Base-by-base conservation (phyloP, 2,888 invertebrate genomes). In the Neoaliturus tenellus region DNA sequence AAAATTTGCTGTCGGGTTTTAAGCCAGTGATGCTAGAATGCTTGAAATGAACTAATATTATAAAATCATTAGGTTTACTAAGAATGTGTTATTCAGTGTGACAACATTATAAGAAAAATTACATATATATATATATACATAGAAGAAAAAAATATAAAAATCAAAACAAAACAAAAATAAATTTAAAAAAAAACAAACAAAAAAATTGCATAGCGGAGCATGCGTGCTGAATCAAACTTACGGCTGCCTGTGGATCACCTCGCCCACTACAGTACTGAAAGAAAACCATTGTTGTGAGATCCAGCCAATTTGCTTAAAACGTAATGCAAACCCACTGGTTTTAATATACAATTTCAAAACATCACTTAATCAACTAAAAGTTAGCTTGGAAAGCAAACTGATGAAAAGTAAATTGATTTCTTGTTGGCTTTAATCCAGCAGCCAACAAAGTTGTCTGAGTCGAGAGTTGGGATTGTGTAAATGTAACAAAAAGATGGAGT, bases 221-320 rank as follows among this genome's bases (percentile, higher is more conserved):
- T 62, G 62, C 62, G 31, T 23, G 41, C n/a, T 44, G 39, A 20
- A 39, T 39, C 31, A 81, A 75, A 94, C 94, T 94, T 93, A 94
- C 94, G 94, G 94, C 90, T 94, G 94, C 89, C 94, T 94, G 91
- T 94, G 94, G 90, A 94, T 93, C 89, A 94, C 94, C 91, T 94
- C 94, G 88, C 94, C 94, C 88, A 94, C 94, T 88, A 94, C 93
- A 92, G 94, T 93, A 92, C 94, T 94, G 91, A 85, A 89, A 88
- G 85, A 90, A 88, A 90, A 62, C 14, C 4, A 62, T 8, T 5
- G 31, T 55, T 23, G n/a, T 55, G 31, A 62, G 62, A 28, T 62
- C 31, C 14, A 28, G 20, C 25, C 2, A 23, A 55, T 23, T 23
- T 28, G 20, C 17, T 17, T 12, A 28, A 3, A 62, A 51, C n/a